Evolutionary conservation across 2,113 vertebrate species (phyloP), one percentile per base, ranked within the genome.

Genomic region (Fulica atra): DNA sequence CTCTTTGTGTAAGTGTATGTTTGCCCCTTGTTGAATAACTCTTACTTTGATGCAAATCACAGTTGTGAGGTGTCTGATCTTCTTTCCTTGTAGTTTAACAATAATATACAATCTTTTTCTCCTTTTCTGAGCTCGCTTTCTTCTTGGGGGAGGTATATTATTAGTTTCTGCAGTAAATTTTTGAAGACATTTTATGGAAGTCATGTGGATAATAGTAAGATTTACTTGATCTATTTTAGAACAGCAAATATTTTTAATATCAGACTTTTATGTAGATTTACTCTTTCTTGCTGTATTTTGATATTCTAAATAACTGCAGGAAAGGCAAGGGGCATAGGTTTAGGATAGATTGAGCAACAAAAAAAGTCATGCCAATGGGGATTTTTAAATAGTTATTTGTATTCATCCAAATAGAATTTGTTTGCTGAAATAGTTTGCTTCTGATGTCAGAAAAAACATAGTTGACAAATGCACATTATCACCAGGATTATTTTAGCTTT

Each of bases 391-490:
- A 81, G 31, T 89, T 94, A 18, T 74, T 81, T 86, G n/a, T 94
- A 79, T 71, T 93, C 35, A 68, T 82, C 33, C 50, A 74, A 63
- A 66, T 96, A 42, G 57, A 82, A 79, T 84, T 76, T 73, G 23
- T 9, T 81, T 92, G 78, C 31, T 53, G 54, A 91, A 96, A 54
- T 83, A 89, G 44, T n/a, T 77, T 95, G 36, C 33, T 78, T 90
- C 66, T 95, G 15, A 96, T 92, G 26, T 95, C 60, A 86, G 21
- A 83, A 89, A 93, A 95, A 84, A 50, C 33, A 7, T 81, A 83
- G n/a, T 82, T 95, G 79, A 95, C 84, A 86, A 89, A 71, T 94
- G 72, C n/a, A 89, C 89, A 87, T 88, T 92, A 3, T 90, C 42
- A 40, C 80, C 29, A n/a, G 60, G 54, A 25, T 57, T 96, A 63